Percentiles rank a stretch among this genome's conserved stretches.
These are phyloP conservation scores for Lynx canadensis DNA, from an alignment of 2,113 vertebrate species.

Conservation along the genomic window DNA sequence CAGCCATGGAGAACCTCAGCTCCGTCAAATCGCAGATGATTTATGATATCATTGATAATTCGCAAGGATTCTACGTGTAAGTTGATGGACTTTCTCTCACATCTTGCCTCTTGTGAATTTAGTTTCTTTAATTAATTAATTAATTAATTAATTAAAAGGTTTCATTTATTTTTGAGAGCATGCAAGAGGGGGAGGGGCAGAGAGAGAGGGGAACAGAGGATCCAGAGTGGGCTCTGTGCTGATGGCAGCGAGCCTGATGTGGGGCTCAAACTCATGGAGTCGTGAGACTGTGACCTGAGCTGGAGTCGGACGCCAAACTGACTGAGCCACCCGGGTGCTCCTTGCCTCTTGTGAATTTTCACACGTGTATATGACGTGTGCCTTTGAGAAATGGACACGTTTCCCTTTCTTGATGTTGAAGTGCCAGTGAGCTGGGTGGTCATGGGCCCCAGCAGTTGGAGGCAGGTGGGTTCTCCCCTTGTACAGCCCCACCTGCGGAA, in stretches of 20 bases:
- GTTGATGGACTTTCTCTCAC: conserved; percentile 71
- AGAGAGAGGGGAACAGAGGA: too few relatives aligned
- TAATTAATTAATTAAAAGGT: too few relatives aligned
- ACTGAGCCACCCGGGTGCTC: too few relatives aligned
- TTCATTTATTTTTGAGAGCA: too few relatives aligned
- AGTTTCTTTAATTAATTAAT: too few relatives aligned
- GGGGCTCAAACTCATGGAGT: too few relatives aligned
- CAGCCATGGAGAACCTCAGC: conserved; percentile 92
- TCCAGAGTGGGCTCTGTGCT: too few relatives aligned
- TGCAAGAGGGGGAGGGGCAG: too few relatives aligned
- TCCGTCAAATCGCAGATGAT: conserved; percentile 92
- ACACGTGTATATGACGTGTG: not conserved
- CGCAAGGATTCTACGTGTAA: conserved; percentile 95
- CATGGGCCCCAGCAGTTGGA: not conserved
- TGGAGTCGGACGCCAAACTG: too few relatives aligned
- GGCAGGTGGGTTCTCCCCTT: not conserved
- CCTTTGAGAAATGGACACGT: not conserved
- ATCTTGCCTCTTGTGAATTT: conserved; percentile 42
- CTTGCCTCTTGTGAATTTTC: not conserved
- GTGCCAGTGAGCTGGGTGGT: not conserved
- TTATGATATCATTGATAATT: conserved; percentile 93
- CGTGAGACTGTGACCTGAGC: too few relatives aligned
- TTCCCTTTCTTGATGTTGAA: not conserved
- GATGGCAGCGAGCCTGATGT: too few relatives aligned
- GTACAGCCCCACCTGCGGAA: not conserved